Conservation (phyloP, 30 jellyfish, hydroid and myxozoan genomes). For the Morbakka virulenta region DNA sequence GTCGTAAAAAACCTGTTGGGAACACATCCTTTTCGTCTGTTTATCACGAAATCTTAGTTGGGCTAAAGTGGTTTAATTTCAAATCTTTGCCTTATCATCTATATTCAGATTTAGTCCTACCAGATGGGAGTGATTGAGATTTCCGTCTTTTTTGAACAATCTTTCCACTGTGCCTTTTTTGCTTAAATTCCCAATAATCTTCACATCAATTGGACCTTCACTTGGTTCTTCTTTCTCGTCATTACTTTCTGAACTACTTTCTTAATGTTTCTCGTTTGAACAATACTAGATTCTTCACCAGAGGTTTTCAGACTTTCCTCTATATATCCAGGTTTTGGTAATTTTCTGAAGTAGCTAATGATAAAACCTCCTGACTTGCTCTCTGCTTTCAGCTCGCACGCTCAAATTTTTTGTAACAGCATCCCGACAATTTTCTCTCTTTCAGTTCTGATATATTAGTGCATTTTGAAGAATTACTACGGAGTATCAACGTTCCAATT, state of each 20-base stretch:
- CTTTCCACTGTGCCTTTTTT: not conserved
- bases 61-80: not conserved
- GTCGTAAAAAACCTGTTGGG: constrained; percentile 24
- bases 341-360: not conserved
- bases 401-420: constrained; percentile 1
- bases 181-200: too few relatives aligned
- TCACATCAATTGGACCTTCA: not conserved
- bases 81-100: constrained; percentile 13
- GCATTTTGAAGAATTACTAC: too few relatives aligned
- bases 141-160: not conserved
- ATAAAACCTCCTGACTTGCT: not conserved
- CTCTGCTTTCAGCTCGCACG: constrained; percentile 6
- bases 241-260: not conserved
- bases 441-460: too few relatives aligned
- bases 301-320: not conserved
- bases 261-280: too few relatives aligned
- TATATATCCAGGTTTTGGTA: not conserved
- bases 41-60: not conserved
- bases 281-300: not conserved
- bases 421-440: constrained; percentile 14
- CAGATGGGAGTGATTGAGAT: constrained; percentile 11
- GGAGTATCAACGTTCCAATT: too few relatives aligned
- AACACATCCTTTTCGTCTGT: constrained; percentile 6
- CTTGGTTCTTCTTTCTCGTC: not conserved
- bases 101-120: not conserved